A percentile compares a stretch with the other conserved stretches of the same genome.
phyloP scores from a whole-genome alignment of 1,140 invertebrate genomes.

The Nephotettix cincticeps region DNA sequence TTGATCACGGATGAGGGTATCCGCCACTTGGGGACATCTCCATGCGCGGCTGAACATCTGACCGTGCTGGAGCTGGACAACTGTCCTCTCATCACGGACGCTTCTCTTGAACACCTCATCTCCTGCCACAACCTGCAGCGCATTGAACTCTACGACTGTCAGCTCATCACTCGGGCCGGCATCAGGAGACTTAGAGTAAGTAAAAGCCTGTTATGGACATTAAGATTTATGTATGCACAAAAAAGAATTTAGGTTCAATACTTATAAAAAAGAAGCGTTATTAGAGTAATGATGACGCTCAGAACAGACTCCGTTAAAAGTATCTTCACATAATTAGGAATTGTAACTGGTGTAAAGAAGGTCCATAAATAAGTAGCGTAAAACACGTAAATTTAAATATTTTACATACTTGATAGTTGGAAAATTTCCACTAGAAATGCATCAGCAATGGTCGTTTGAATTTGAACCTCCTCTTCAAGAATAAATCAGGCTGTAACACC shows the following conservation, averaged over 20 bases:
- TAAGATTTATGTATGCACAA: too few relatives aligned
- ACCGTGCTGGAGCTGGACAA: slow-evolving; percentile 97
- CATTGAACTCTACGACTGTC: slow-evolving; percentile 98
- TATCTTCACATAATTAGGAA: too few relatives aligned
- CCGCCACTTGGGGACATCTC: slow-evolving; percentile 85
- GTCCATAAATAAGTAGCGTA: too few relatives aligned
- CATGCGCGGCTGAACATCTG: slow-evolving; percentile 87
- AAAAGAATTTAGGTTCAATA: neutral
- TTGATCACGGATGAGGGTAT: slow-evolving; percentile 98
- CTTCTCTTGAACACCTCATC: slow-evolving; percentile 92
- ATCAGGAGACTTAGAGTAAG: slow-evolving; percentile 91
- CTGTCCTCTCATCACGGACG: slow-evolving; percentile 97
- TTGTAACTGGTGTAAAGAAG: too few relatives aligned
- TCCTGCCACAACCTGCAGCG: slow-evolving; percentile 93
- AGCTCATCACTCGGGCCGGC: slow-evolving; percentile 94
- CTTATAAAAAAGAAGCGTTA: neutral
- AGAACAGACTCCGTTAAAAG: neutral
- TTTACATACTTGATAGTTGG: too few relatives aligned
- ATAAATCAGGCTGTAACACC: too few relatives aligned
- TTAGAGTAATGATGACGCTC: neutral
- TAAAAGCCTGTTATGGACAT: slow-evolving; percentile 23
- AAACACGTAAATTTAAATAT: too few relatives aligned
- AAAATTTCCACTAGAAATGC: too few relatives aligned
- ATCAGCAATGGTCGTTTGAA: too few relatives aligned
- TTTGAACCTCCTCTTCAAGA: too few relatives aligned